A percentile compares a stretch with the other conserved stretches of the same genome.
These are phyloP conservation scores for Cervus canadensis DNA, from an alignment of 2,113 vertebrate genomes.

Conservation along the genomic window DNA sequence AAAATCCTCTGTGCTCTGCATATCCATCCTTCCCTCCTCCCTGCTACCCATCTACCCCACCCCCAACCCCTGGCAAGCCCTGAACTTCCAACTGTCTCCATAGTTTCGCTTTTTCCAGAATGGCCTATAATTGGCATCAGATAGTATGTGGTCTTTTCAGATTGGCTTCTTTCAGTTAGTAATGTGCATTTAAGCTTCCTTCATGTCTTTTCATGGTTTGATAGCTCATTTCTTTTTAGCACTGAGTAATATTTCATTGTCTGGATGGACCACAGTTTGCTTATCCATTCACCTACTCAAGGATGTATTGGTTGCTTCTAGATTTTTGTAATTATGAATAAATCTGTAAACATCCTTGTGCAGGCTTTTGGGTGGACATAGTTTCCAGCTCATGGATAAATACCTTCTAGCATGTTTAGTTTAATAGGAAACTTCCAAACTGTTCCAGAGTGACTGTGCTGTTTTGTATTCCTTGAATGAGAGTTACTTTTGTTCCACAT, in stretches of 20 bases:
- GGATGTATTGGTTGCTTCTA: conserved; percentile 9
- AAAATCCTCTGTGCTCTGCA: background rate
- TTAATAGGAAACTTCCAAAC: conserved; percentile 6
- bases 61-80: background rate
- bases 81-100: background rate
- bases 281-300: background rate
- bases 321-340: background rate
- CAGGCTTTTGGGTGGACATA: background rate
- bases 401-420: background rate
- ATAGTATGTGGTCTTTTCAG: background rate
- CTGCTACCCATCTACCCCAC: background rate
- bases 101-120: background rate
- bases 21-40: background rate
- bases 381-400: background rate
- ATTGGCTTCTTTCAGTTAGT: background rate
- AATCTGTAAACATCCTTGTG: background rate
- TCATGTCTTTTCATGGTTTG: background rate
- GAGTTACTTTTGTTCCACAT: background rate
- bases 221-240: background rate
- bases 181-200: background rate
- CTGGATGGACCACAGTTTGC: background rate
- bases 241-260: background rate
- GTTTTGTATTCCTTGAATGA: background rate
- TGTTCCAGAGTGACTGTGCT: background rate
- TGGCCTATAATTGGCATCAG: background rate